Evolutionary conservation across 2,113 vertebrate genomes (phyloP).

Genomic region (Podiceps cristatus): DNA sequence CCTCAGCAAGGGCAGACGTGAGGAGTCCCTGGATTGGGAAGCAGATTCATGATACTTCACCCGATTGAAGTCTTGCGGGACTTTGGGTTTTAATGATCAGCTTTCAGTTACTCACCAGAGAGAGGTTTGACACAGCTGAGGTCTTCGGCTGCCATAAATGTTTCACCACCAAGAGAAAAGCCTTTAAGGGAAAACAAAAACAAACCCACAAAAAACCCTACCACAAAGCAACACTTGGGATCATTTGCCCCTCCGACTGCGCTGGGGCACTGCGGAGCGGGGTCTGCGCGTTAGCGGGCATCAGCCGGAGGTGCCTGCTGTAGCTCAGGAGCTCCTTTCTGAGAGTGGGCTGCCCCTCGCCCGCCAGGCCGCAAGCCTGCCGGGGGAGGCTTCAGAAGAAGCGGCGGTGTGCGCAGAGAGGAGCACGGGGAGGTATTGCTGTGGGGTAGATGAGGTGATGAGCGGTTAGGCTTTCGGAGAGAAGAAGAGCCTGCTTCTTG

Average conservation of each 20-base stretch:
- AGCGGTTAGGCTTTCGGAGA: slow-evolving; percentile 65
- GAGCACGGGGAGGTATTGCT: background rate
- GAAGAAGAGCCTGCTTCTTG: slow-evolving; percentile 65
- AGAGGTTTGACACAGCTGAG: background rate
- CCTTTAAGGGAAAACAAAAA: background rate
- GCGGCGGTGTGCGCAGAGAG: background rate
- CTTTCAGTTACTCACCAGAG: background rate
- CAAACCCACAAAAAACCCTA: background rate
- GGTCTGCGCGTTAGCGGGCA: accelerated
- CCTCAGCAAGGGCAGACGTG: accelerated
- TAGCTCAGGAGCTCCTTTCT: background rate
- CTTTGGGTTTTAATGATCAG: background rate
- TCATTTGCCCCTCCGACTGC: background rate
- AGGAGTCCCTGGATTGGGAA: accelerated
- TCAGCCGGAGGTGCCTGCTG: background rate
- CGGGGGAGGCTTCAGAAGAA: background rate
- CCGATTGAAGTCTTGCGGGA: background rate
- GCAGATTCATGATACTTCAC: background rate
- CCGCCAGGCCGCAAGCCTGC: background rate
- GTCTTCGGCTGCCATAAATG: background rate
- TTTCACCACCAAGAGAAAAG: background rate
- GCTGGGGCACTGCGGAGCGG: accelerated
- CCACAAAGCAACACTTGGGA: accelerated
- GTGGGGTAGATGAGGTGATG: background rate
- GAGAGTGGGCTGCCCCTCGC: background rate